Conservation (phyloP, 2,797 vertebrate genomes). For the Onychomys torridus region DNA sequence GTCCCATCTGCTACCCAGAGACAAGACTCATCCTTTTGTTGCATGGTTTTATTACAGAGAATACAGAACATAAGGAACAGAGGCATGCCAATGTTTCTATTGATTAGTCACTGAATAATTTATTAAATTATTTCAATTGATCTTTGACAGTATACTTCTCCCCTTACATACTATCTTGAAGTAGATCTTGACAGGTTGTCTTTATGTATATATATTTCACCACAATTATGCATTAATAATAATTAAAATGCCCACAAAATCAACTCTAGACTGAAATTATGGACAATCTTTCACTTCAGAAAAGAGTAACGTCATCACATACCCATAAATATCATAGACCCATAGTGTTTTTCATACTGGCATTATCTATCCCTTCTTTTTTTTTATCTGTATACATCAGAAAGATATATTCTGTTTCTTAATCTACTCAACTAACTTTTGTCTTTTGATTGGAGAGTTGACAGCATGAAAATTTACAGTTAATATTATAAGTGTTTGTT, state of each 20-base stretch:
- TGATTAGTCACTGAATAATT: background rate
- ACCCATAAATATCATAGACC: too few species aligned
- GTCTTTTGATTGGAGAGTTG: background rate
- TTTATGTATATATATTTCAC: background rate
- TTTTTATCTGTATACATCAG: background rate
- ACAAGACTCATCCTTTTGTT: background rate
- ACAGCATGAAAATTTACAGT: background rate
- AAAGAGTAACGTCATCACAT: background rate
- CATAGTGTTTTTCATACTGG: background rate
- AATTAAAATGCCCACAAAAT: background rate
- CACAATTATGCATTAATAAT: background rate
- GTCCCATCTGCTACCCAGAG: background rate
- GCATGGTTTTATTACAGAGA: background rate
- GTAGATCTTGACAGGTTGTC: background rate
- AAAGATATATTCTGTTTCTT: background rate
- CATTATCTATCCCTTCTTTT: background rate
- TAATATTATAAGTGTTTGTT: background rate
- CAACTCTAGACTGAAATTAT: background rate
- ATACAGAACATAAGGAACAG: background rate
- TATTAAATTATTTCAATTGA: background rate
- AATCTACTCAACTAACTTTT: background rate
- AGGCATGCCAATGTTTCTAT: too few species aligned
- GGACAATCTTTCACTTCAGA: background rate
- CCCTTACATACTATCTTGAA: background rate
- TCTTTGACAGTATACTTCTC: too few species aligned